Base-by-base conservation (phyloP, 1,140 invertebrate species). In the Drosophila fuyamai region DNA sequence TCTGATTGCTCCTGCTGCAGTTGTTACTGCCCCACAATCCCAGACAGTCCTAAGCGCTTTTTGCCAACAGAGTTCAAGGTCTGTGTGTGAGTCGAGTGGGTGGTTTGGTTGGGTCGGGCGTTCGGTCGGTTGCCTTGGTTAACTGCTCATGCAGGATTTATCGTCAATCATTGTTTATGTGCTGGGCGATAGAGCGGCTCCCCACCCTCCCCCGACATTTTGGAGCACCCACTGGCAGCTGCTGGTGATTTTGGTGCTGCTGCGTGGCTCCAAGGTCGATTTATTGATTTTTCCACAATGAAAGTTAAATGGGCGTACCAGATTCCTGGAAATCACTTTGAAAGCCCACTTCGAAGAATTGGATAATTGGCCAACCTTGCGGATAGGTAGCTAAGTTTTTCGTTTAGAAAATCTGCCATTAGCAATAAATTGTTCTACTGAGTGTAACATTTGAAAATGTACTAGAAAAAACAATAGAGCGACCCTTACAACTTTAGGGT, bases 271-370 rank as follows among this genome's bases (percentile, higher is more conserved):
- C 84, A 91, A 91, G 89, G 89, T 91, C 89, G 89, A 85, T 91
- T 91, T 91, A 91, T 91, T 89, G 89, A 91, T 91, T 91, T 91
- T 91, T 85, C 81, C 62, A 79, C 70, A 53, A 61, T 68, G 73
- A 76, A 68, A 70, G 67, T 74, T 70, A 36, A 72, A 48, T 74
- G 36, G 35, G 32, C 47, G 46, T 40, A 56, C 35, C 13, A 65
- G 43, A 59, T 76, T 76, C 48, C 58, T 38, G 68, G 71, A 74
- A 74, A 73, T 61, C 71, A 18, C 60, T 85, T 67, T 68, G 55
- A 63, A 76, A 44, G 14, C n/a, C 38, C 51, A 38, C 13, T 63
- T 57, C 29, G 44, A 43, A 48, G 50, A 80, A 55, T 43, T 68
- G 5, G 51, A 16, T 40, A 67, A 29, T 43, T 50, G 12, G 27